Evolutionary conservation across 2,888 invertebrate genomes (phyloP).

Genomic region (Netelia inedita): DNA sequence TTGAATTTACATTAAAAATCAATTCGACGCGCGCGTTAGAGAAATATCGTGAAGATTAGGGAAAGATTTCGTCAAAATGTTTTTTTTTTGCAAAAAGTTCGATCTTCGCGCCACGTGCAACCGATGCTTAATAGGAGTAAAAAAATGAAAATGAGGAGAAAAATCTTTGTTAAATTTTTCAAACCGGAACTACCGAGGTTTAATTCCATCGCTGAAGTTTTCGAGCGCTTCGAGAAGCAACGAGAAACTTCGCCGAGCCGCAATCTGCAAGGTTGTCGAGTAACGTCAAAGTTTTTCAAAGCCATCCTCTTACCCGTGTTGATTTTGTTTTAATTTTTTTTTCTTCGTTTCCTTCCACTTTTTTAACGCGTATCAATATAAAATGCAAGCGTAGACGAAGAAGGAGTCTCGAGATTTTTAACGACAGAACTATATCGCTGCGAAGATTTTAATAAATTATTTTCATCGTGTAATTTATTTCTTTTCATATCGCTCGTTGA

Average conservation of each 20-base stretch:
- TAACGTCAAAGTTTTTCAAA: slow-evolving; percentile 14
- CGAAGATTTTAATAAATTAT: not conserved
- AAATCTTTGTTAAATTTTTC: slow-evolving; percentile 5
- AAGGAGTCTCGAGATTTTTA: not conserved
- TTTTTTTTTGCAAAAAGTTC: not conserved
- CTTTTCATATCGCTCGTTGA: no score
- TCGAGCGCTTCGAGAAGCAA: slow-evolving; percentile 4
- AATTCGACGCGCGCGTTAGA: not conserved
- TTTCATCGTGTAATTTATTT: not conserved
- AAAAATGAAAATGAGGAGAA: not conserved
- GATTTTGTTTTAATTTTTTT: slow-evolving; percentile 12
- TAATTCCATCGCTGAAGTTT: slow-evolving; percentile 11
- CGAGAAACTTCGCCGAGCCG: not conserved
- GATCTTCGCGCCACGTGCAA: no score
- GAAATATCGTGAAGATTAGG: not conserved
- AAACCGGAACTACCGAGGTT: not conserved
- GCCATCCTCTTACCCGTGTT: not conserved
- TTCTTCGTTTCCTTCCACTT: not conserved
- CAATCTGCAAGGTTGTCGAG: slow-evolving; percentile 7
- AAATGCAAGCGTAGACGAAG: not conserved
- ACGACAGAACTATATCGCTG: not conserved
- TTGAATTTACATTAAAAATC: not conserved
- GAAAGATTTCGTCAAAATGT: not conserved
- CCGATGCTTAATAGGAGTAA: not conserved
- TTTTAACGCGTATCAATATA: not conserved